Conservation (phyloP, 2,888 invertebrate species). For the Hypsopygia costalis region DNA sequence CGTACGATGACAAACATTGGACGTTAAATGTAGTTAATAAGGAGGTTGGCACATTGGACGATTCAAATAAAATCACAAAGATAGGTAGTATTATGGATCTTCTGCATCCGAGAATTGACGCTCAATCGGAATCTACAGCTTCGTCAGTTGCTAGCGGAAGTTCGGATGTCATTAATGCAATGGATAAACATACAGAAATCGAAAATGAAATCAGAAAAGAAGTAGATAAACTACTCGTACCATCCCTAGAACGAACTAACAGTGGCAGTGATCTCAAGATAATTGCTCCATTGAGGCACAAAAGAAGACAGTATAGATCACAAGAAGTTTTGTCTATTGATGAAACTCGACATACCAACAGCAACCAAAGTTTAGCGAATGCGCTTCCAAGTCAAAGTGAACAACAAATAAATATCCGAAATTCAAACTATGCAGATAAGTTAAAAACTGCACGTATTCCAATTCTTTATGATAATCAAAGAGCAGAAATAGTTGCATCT, state of each 20-base stretch:
- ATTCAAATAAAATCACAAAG: slow-evolving; percentile 29
- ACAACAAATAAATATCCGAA: slow-evolving; percentile 30
- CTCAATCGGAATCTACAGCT: slow-evolving; percentile 47
- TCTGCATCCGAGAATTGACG: slow-evolving; percentile 43
- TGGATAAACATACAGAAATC: slow-evolving; percentile 47
- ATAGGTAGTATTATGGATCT: slow-evolving; percentile 66
- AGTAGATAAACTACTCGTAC: slow-evolving; percentile 63
- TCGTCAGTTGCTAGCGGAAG: slow-evolving; percentile 56
- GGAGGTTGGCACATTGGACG: slow-evolving; percentile 9
- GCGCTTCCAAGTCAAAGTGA: slow-evolving; percentile 39
- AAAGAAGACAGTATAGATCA: slow-evolving; percentile 65
- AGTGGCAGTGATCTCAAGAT: slow-evolving; percentile 67
- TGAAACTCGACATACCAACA: slow-evolving; percentile 27
- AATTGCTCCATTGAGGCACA: slow-evolving; percentile 55
- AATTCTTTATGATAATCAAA: slow-evolving; percentile 67
- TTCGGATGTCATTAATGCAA: slow-evolving; percentile 51
- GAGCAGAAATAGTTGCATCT: slow-evolving; percentile 86
- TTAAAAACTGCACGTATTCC: slow-evolving; percentile 41
- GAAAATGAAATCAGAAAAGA: slow-evolving; percentile 58
- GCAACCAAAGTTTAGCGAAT: slow-evolving; percentile 25
- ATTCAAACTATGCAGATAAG: slow-evolving; percentile 24
- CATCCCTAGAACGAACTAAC: slow-evolving; percentile 61
- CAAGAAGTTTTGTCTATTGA: slow-evolving; percentile 64
- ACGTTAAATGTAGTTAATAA: slow-evolving; percentile 25
- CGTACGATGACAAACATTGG: slow-evolving; percentile 58